These are phyloP conservation scores for Drosophila tsacasi DNA, from an alignment of 1,140 invertebrate species.

Conservation along the genomic window DNA sequence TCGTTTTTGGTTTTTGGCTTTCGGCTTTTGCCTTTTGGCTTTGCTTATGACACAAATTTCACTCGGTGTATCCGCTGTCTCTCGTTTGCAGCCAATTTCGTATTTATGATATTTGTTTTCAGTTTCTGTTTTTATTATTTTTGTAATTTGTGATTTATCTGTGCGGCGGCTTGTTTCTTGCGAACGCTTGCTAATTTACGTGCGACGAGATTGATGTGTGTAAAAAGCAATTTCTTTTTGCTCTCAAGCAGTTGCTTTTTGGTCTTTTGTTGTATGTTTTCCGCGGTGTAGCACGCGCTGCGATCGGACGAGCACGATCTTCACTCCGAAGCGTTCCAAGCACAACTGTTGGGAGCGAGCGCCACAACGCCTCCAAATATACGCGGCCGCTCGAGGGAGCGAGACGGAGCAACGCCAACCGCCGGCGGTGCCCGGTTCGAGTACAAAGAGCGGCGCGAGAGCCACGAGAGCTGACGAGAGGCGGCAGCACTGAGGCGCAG, in stretches of 20 bases:
- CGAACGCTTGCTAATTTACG: constrained; percentile 81
- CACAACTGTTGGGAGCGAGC: constrained; percentile 76
- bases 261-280: constrained; percentile 23
- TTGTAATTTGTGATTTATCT: constrained; percentile 9
- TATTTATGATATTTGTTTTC: constrained; percentile 31
- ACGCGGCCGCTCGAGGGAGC: constrained; percentile 33
- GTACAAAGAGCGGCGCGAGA: constrained; percentile 51
- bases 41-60: constrained; percentile 69
- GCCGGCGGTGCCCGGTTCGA: constrained; percentile 12
- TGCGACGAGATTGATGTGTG: constrained; percentile 67
- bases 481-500: neutral
- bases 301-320: constrained; percentile 75
- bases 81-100: constrained; percentile 53
- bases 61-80: constrained; percentile 62
- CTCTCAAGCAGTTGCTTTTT: constrained; percentile 30
- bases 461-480: constrained; percentile 48
- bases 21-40: constrained; percentile 24
- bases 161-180: constrained; percentile 70
- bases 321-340: constrained; percentile 83
- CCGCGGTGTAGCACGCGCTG: constrained; percentile 49
- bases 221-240: constrained; percentile 65
- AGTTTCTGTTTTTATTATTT: constrained; percentile 8
- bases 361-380: constrained; percentile 70
- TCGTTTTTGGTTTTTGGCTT: constrained; percentile 29
- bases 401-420: constrained; percentile 21